Evolutionary conservation across 2,888 invertebrate genomes (phyloP).

Genomic region (Drosophila mulleri): DNA sequence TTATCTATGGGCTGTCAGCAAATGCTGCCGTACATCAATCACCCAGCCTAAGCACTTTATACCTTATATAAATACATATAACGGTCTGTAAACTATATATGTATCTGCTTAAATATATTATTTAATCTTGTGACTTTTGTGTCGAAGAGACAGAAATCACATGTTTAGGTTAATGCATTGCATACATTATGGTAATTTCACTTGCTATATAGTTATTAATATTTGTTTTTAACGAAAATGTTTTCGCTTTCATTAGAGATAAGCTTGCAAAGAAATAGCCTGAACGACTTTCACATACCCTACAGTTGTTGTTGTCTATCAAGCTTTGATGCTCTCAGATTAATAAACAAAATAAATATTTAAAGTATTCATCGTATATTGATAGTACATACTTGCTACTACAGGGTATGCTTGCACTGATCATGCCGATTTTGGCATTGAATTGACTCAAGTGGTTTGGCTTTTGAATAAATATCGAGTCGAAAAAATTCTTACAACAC

Average conservation of each 20-base stretch:
- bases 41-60: slow-evolving; percentile 45
- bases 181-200: slow-evolving; percentile 18
- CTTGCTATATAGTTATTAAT: slow-evolving; percentile 6
- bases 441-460: slow-evolving; percentile 33
- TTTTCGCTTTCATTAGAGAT: slow-evolving; percentile 20
- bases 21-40: slow-evolving; percentile 67
- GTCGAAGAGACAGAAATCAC: slow-evolving; percentile 38
- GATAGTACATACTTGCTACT: too few relatives aligned
- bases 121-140: slow-evolving; percentile 63
- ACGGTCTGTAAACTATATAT: slow-evolving; percentile 1
- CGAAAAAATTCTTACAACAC: slow-evolving; percentile 43
- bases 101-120: slow-evolving; percentile 26
- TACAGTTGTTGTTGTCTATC: neutral
- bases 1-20: slow-evolving; percentile 51
- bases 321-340: fast-evolving
- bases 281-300: neutral
- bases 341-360: neutral
- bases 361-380: neutral
- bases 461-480: slow-evolving; percentile 33
- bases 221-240: slow-evolving; percentile 5
- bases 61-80: slow-evolving; percentile 30
- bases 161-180: slow-evolving; percentile 20
- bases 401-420: slow-evolving; percentile 4
- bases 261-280: neutral
- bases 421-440: slow-evolving; percentile 45